Evolutionary conservation across 2,113 vertebrate species (phyloP).

Genomic region (Cinclus cinclus): DNA sequence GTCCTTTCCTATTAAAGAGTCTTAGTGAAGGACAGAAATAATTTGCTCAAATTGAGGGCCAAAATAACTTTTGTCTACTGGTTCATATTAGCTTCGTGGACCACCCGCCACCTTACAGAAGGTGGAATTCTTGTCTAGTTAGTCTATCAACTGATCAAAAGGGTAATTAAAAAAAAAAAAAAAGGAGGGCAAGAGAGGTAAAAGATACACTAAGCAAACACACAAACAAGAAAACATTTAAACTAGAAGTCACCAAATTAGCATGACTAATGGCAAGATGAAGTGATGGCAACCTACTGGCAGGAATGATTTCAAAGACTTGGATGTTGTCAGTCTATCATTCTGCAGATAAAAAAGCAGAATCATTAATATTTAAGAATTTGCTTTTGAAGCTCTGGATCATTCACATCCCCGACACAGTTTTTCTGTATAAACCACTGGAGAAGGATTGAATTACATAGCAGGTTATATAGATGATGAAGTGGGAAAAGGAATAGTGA

Average conservation of each 20-base stretch:
- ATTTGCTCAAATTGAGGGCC: not conserved
- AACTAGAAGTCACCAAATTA: not conserved
- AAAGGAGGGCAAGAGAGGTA: not conserved
- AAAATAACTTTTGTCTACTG: not conserved
- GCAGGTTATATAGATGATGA: not conserved
- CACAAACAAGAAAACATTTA: not conserved
- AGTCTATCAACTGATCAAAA: not conserved
- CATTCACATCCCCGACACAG: not conserved
- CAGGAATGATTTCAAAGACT: not conserved
- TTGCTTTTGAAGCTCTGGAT: constrained; percentile 7
- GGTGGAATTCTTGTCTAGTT: not conserved
- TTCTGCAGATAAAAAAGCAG: not conserved
- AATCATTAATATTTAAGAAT: not conserved
- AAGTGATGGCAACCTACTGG: not conserved
- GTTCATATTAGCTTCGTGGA: not conserved
- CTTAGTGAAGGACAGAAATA: not conserved
- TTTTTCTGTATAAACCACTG: not conserved
- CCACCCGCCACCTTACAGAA: not conserved
- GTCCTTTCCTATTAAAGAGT: not conserved
- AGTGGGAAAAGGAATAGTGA: not conserved
- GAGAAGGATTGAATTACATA: not conserved
- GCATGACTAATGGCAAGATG: not conserved
- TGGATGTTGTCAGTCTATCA: not conserved
- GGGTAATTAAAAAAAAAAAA: not conserved
- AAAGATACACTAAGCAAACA: not conserved